phyloP scores from a whole-genome alignment of 1,140 invertebrate genomes.

The Babylonia areolata region DNA sequence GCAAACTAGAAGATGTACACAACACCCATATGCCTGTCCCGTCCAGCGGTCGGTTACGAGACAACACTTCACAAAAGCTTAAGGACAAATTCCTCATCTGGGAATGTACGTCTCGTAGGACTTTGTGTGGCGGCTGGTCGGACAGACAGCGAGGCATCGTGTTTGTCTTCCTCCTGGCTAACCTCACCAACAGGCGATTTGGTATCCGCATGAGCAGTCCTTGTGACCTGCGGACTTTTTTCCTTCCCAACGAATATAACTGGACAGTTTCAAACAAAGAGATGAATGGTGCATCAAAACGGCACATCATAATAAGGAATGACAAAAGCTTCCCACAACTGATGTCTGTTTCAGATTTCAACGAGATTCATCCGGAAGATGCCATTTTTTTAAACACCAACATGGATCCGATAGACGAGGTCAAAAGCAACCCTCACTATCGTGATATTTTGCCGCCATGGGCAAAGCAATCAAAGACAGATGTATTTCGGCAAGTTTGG shows the following conservation, averaged over 20 bases:
- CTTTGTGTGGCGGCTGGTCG: slow-evolving; percentile 55
- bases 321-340: background rate
- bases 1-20: too few species aligned
- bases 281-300: background rate
- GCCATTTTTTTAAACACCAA: background rate
- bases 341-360: background rate
- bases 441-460: background rate
- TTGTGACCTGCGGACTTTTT: slow-evolving; percentile 48
- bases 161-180: background rate
- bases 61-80: too few species aligned
- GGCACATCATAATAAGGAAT: background rate
- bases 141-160: slow-evolving; percentile 55
- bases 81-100: too few species aligned
- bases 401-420: background rate
- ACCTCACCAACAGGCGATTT: slow-evolving; percentile 43
- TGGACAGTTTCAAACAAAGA: slow-evolving; percentile 39
- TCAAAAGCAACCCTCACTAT: background rate
- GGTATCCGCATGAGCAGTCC: slow-evolving; percentile 50
- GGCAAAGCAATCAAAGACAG: background rate
- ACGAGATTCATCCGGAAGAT: background rate
- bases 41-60: too few species aligned
- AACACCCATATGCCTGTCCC: too few species aligned
- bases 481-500: background rate
- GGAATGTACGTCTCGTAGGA: background rate
- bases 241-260: slow-evolving; percentile 44